Base-by-base conservation (phyloP, 2,113 vertebrate species). In the Syngnathus typhle region DNA sequence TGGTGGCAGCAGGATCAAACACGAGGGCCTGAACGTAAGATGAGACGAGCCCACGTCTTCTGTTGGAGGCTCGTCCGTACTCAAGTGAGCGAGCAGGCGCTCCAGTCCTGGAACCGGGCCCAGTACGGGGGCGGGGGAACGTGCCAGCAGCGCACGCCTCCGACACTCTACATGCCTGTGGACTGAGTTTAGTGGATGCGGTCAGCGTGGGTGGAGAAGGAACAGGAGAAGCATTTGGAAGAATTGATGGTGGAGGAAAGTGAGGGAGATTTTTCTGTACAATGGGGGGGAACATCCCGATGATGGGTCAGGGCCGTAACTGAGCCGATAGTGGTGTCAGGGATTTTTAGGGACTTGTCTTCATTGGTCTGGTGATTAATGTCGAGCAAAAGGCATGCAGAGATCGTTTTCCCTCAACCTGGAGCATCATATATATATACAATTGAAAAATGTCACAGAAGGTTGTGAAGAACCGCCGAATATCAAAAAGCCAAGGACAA, bases 131-230 rank as follows among this genome's bases (percentile, higher is more conserved):
- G 84, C 77, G 79, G 83, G 77, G 68, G 73, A 76, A 82, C 73
- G 82, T 82, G 87, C 75, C 68, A 78, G 78, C 75, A 87, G 85
- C 73, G 66, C 82, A 87, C 85, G 86, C 88, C 87, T 87, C 86
- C 72, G 76, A 87, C 87, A 82, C 87, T 85, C 87, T 84, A 87
- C 84, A 79, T 90, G 85, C 84, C 81, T 90, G 86, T 84, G 85
- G 84, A 88, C 84, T 90, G 88, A 91, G 82, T 88, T 84, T 88
- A 84, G 87, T 90, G 84, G 88, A 88, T 90, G 90, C 88, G 90
- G 90, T 91, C 83, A 76, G 69, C 19, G 11, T 43, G 90, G 85
- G 88, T 74, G 85, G 79, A 70, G 75, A 73, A 75, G 78, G 68
- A 82, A 69, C 68, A 36, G 60, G 62, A 80, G 77, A 82, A 65